Percentiles rank a stretch among this genome's conserved stretches.
Conservation (phyloP, 2,113 vertebrate genomes). For the Naja naja region DNA sequence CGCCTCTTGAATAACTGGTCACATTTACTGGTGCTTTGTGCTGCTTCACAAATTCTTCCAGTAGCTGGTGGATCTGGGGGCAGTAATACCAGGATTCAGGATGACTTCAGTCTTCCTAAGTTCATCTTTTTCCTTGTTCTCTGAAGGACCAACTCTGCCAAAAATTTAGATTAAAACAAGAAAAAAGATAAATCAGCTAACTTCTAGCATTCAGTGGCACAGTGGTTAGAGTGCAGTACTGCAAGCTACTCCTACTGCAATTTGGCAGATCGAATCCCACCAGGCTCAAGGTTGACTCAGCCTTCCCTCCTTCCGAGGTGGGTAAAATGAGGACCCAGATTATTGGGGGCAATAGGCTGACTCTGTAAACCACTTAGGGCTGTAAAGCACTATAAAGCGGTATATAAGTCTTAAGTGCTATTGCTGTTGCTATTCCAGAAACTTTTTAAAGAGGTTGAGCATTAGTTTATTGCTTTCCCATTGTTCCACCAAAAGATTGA, state of each 20-base stretch:
- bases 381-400: no score
- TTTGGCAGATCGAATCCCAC: no score
- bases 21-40: neutral
- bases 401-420: no score
- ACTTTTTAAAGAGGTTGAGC: constrained; percentile 2
- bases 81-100: rapidly evolving
- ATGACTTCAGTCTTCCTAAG: neutral
- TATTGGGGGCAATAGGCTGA: no score
- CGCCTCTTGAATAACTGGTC: neutral
- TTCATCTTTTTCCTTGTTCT: neutral
- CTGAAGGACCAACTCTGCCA: neutral
- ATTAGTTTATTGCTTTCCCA: neutral
- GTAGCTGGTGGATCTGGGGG: neutral
- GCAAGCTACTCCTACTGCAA: no score
- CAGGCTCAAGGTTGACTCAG: no score
- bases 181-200: constrained; percentile 32
- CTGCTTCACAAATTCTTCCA: neutral
- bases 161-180: neutral
- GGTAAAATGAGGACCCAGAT: no score
- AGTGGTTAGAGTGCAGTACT: no score
- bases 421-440: neutral
- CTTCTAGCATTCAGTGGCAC: neutral
- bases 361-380: no score
- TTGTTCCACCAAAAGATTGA: neutral
- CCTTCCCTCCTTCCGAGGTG: no score